phyloP scores from a whole-genome alignment of 2,888 invertebrate species.

The Neria commutata region DNA sequence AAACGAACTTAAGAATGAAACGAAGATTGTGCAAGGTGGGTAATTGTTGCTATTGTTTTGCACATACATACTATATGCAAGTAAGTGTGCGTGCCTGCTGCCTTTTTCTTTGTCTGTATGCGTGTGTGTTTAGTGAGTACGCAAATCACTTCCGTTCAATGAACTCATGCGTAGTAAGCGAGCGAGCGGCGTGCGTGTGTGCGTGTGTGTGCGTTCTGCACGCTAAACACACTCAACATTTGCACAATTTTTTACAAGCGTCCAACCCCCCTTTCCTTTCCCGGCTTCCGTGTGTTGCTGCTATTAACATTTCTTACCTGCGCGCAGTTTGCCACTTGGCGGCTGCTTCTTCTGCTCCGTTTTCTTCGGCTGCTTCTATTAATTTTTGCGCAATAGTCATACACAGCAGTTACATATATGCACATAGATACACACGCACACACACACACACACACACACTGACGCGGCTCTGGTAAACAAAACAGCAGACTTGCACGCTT shows the following conservation, averaged over 20 bases:
- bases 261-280: too few species aligned
- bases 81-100: too few species aligned
- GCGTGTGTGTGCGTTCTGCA: not conserved
- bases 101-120: not conserved
- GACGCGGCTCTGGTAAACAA: slow-evolving; percentile 41
- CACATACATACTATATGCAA: too few species aligned
- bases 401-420: not conserved
- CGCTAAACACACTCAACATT: not conserved
- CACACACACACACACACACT: slow-evolving; percentile 15
- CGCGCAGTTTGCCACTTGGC: too few species aligned
- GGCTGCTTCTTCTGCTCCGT: too few species aligned
- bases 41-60: too few species aligned
- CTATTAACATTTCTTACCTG: too few species aligned
- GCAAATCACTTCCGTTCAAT: slow-evolving; percentile 60
- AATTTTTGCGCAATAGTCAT: not conserved
- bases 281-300: too few species aligned
- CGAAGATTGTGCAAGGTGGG: too few species aligned
- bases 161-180: slow-evolving; percentile 57
- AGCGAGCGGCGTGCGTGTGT: slow-evolving; percentile 41
- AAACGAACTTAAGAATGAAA: too few species aligned
- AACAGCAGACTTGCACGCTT: slow-evolving; percentile 50
- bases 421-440: slow-evolving; percentile 11
- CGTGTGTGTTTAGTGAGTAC: slow-evolving; percentile 29
- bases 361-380: not conserved
- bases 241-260: too few species aligned